phyloP scores from a whole-genome alignment of 2,888 invertebrate genomes.

The Leptinotarsa rubiginosa region DNA sequence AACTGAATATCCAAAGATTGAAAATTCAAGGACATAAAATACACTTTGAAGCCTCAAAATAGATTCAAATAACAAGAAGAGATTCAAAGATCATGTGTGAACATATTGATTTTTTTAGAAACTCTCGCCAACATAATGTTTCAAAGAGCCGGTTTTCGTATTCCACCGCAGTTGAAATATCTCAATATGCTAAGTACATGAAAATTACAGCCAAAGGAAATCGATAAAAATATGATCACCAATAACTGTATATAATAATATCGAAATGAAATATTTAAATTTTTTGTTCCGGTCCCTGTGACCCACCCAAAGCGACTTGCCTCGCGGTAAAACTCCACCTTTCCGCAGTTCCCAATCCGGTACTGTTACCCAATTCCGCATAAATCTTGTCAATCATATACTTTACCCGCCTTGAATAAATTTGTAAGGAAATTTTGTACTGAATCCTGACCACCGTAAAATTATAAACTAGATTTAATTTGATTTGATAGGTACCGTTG shows the following conservation, averaged over 20 bases:
- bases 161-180: too few species aligned
- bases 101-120: too few species aligned
- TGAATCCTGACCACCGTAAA: neutral
- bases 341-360: neutral
- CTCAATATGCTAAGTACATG: too few species aligned
- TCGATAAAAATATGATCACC: neutral
- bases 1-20: too few species aligned
- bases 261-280: neutral
- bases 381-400: slow-evolving; percentile 7
- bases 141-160: too few species aligned
- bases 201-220: too few species aligned
- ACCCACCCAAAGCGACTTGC: neutral
- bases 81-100: too few species aligned
- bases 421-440: neutral
- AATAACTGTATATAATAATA: neutral
- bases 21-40: too few species aligned
- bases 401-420: neutral
- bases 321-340: slow-evolving; percentile 5
- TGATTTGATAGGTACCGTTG: neutral
- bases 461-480: slow-evolving; percentile 2
- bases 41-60: too few species aligned
- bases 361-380: neutral
- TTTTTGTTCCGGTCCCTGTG: neutral
- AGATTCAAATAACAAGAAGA: too few species aligned
- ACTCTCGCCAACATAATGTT: too few species aligned